These are phyloP conservation scores for Acanthis flammea DNA, from an alignment of 2,797 vertebrate species.

Conservation along the genomic window DNA sequence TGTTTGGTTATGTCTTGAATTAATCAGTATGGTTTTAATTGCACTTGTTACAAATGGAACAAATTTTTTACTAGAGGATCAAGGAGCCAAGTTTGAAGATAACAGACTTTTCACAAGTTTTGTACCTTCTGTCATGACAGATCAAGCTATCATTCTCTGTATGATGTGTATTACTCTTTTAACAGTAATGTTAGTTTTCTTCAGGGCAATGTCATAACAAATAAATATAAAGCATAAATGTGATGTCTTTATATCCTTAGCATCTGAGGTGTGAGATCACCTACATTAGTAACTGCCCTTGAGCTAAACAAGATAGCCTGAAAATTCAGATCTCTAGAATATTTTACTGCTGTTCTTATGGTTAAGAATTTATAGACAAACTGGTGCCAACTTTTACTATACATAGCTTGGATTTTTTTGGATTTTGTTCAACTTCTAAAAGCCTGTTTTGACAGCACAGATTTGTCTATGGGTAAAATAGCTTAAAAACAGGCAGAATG, in stretches of 20 bases:
- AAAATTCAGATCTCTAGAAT: constrained; percentile 27
- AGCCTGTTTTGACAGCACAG: constrained; percentile 64
- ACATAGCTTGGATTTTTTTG: constrained; percentile 1
- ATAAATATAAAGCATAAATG: constrained; percentile 56
- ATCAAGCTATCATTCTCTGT: constrained; percentile 34
- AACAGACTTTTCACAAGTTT: constrained; percentile 46
- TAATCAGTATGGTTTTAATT: constrained; percentile 50
- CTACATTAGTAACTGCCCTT: constrained; percentile 44
- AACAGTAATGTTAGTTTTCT: constrained; percentile 59
- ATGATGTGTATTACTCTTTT: constrained; percentile 12
- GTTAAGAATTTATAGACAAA: constrained; percentile 51
- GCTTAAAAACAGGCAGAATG: constrained; percentile 15
- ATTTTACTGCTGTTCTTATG: constrained; percentile 3
- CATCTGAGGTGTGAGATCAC: constrained; percentile 53
- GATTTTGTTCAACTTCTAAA: constrained; percentile 69
- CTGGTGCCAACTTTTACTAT: constrained; percentile 35
- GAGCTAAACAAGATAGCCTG: constrained; percentile 37
- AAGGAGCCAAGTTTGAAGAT: constrained; percentile 27
- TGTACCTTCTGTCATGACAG: constrained; percentile 49
- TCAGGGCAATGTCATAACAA: constrained; percentile 63
- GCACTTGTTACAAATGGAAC: constrained; percentile 19
- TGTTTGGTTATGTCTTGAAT: constrained; percentile 41
- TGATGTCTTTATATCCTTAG: constrained; percentile 46
- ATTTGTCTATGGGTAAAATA: constrained; percentile 57
- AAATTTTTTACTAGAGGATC: constrained; percentile 2